Base-by-base conservation (phyloP, 2,888 invertebrate genomes). In the Punctoribates punctum region DNA sequence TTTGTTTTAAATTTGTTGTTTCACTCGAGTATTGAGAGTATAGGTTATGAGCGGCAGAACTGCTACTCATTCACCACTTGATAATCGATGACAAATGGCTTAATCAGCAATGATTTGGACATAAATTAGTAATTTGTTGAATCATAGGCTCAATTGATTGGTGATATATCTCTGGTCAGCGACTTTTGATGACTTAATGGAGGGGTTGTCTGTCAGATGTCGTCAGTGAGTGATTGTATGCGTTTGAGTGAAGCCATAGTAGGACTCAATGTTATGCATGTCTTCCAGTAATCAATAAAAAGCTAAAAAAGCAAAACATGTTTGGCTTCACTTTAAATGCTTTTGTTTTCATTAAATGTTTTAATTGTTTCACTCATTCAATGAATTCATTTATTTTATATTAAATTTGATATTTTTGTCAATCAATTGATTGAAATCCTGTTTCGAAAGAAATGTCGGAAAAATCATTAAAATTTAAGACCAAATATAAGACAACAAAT, bases 311-410 rank as follows among this genome's bases (percentile, higher is more conserved):
- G 60, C 27, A 60, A 60, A 60, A 60, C 60, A 60, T 27, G 60
- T 60, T 60, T 60, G 27, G 17, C 27, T 60, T 60, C 17, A 60
- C 25, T 60, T 60, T 60, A 9, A 13, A 29, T 15, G 27, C 15
- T 29, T 29, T 29, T 60, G 60, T 60, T 60, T 60, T 27, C 60
- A 60, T 27, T 60, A 60, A 23, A 23, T 57, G 57, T 60, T 60
- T 23, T 57, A 23, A 57, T 57, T 57, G 11, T 23, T 60, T 60
- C 29, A 17, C 13, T 27, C 5, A 9, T 60, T 20, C 20, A 60
- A 60, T 60, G 27, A 57, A 57, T 25, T 8, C 23, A 57, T 23
- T 25, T 3, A 29, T 29, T 60, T 57, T 11, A 15, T 27, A 29
- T 27, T 60, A 13, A 29, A 27, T 60, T 3, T 17, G 15, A 60